Base-by-base conservation (phyloP, 2,797 vertebrate species). In the Brachyrhaphis roseni region DNA sequence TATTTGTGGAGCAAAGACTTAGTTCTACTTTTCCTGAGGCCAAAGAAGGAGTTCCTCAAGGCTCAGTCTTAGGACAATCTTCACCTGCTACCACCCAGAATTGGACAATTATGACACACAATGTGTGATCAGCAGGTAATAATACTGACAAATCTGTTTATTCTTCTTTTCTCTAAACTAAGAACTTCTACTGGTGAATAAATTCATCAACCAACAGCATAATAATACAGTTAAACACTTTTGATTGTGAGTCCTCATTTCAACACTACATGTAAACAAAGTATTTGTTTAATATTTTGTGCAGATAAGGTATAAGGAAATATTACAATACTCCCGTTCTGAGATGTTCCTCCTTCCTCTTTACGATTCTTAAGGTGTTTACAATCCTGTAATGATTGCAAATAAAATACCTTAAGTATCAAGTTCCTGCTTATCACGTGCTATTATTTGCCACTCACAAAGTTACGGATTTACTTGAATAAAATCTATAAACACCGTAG, bases 401-500 rank as follows among this genome's bases (percentile, higher is more conserved):
- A 71, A 74, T 82, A 49, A 88, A 85, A 87, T 71, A 83, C 46
- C 76, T 20, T 74, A 45, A 76, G 64, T 83, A 87, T 80, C 77
- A 28, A 82, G 91, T 86, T 85, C 73, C 64, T 4, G 20, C 82
- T 73, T 41, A 78, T 86, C 81, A 78, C 23, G 0, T 31, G 70
- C 55, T 31, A 51, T 75, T 81, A 59, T 80, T 84, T 83, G 72
- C 80, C 46, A 43, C 4, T 72, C 62, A 15, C 72, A 83, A 89
- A 89, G 79, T 88, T 83, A 31, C 20, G 43, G 76, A 88, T 88
- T 87, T 77, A 72, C 83, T 86, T 85, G 77, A 81, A 87, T 87
- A 78, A 85, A 80, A 87, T 93, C 84, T 85, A 79, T 68, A 81
- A 91, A 89, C 86, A 78, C 57, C 70, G 85, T 88, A 83, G 78